Conservation (phyloP, 2,888 invertebrate species). For the Caenorhabditis japonica region DNA sequence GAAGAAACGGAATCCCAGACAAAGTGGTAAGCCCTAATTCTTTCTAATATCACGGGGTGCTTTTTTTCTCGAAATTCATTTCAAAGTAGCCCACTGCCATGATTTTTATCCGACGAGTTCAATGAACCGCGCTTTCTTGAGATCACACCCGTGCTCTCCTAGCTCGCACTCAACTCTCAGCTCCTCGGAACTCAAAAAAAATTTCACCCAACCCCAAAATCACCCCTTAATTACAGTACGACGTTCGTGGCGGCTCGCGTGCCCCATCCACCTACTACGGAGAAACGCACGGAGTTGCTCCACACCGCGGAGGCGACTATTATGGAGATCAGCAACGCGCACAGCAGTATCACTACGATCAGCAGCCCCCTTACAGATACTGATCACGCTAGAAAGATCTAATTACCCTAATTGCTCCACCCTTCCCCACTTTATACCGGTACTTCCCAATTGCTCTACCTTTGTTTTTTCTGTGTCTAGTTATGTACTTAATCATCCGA, state of each 20-base stretch:
- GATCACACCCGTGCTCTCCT: no score
- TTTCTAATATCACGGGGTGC: background rate
- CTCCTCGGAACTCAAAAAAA: no score
- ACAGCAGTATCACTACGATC: conserved; percentile 40
- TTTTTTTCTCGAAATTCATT: background rate
- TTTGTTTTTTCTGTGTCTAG: background rate
- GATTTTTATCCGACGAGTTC: no score
- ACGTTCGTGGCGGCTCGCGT: conserved; percentile 48
- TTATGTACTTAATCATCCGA: background rate
- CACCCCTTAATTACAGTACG: conserved; percentile 32
- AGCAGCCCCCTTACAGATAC: conserved; percentile 45
- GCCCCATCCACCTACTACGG: conserved; percentile 54
- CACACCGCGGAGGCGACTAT: conserved; percentile 34
- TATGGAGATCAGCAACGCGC: conserved; percentile 31
- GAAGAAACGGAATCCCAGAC: conserved; percentile 64
- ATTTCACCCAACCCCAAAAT: background rate
- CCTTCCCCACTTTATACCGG: conserved; percentile 31
- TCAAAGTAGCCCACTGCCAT: no score
- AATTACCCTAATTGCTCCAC: background rate
- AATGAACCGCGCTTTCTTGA: no score
- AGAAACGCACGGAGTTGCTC: conserved; percentile 45
- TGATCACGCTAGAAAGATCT: background rate
- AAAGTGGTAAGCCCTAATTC: conserved; percentile 37
- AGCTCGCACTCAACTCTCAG: no score
- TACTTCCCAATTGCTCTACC: conserved; percentile 16